Evolutionary conservation across 1,140 invertebrate species (phyloP).

Genomic region (Ips typographus): DNA sequence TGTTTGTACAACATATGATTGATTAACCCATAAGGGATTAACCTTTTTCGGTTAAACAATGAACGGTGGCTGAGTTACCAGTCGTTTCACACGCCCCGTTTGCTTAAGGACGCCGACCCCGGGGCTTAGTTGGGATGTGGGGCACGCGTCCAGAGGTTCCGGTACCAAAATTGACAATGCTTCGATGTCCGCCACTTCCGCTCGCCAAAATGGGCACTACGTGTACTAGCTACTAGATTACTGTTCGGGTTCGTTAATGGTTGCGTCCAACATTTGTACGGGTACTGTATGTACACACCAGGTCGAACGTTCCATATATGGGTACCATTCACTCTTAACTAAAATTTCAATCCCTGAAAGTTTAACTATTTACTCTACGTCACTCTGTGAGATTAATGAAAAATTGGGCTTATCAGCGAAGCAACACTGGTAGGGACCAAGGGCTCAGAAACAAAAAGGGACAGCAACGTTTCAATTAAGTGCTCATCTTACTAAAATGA

Average conservation of each 20-base stretch:
- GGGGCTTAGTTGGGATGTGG: not conserved
- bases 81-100: conserved; percentile 19
- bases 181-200: not conserved
- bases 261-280: not conserved
- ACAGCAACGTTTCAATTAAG: conserved; percentile 50
- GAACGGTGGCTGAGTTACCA: conserved; percentile 7
- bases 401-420: conserved; percentile 21
- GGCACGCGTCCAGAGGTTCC: not conserved
- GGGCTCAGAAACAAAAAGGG: conserved; percentile 35
- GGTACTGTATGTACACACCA: not conserved
- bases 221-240: not conserved
- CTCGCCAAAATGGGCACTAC: conserved; percentile 1
- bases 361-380: no score
- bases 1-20: conserved; percentile 30
- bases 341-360: no score
- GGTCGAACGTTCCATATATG: not conserved
- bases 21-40: conserved; percentile 26
- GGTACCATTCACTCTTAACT: no score
- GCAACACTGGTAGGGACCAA: conserved; percentile 35
- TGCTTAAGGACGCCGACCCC: conserved; percentile 3
- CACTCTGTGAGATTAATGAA: no score
- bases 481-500: conserved; percentile 48
- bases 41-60: conserved; percentile 29
- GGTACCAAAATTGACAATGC: conserved; percentile 1
- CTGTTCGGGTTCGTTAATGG: not conserved